Base-by-base conservation (phyloP, 2,888 invertebrate genomes). In the Xylophagus ater region DNA sequence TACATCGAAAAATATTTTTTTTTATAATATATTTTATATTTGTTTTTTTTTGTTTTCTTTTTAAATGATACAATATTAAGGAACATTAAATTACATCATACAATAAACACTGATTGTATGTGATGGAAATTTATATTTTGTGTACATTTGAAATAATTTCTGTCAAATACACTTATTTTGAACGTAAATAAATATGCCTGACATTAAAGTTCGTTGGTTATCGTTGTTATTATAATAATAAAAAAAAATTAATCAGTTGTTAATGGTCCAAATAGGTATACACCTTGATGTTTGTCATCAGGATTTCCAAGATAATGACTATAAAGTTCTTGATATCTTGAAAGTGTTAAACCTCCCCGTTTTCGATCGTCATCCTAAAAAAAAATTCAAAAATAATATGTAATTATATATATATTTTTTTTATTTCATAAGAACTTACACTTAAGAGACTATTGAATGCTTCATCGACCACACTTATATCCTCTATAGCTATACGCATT, bases 321-420 rank as follows among this genome's bases (percentile, higher is more conserved):
- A 59, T 86, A 87, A 3, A 86, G 69, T 59, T 86, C 86, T 59
- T 86, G 82, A 58, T 86, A 87, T 57, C 86, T 73, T 4, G 80
- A 73, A 42, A 85, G 59, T 3, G 80, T 82, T 32, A 87, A 66
- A 4, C 86, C 86, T 18, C 86, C 86, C 53, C 75, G 74, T 65
- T 77, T 76, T 56, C 81, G 72, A 64, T 87, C 86, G 45, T 84
- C 85, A 51, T 86, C 85, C 85, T 86, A 63, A n/a, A 66, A 63
- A 40, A 46, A 46, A 46, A 28, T 32, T 19, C 29, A 29, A 15
- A 13, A 24, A 34, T 13, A 15, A 40, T 5, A 13, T 13, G 3
- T 23, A 23, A 9, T 14, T 5, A 15, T 29, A 14, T 15, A 29
- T 14, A 7, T 29, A 5, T 29, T 29, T 14, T 29, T 14, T 5